Conservation (phyloP, 2,888 invertebrate species). For the Subacronicta megacephala region DNA sequence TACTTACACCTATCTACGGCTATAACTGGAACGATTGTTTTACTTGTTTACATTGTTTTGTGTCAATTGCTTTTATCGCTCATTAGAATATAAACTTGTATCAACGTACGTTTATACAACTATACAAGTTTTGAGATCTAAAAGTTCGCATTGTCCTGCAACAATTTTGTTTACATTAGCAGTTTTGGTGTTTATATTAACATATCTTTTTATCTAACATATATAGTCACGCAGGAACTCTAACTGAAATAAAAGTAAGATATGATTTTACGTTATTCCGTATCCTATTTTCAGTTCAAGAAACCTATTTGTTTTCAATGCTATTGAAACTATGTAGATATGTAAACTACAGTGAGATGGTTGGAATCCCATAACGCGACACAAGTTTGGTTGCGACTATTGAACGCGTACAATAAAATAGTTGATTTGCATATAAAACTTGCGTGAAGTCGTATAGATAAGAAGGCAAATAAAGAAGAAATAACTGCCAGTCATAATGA, state of each 20-base stretch:
- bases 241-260: conserved; percentile 2
- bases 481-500: conserved; percentile 5
- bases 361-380: conserved; percentile 19
- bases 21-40: conserved; percentile 11
- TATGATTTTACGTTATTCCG: conserved; percentile 18
- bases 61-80: conserved; percentile 30
- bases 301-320: conserved; percentile 35
- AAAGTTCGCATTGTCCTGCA: conserved; percentile 19
- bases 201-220: not conserved
- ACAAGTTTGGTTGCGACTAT: conserved; percentile 29
- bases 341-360: conserved; percentile 8
- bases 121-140: not conserved
- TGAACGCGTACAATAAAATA: conserved; percentile 37
- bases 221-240: not conserved
- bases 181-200: conserved; percentile 21
- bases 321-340: conserved; percentile 23
- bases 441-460: conserved; percentile 36
- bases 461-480: conserved; percentile 17
- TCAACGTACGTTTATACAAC: no score
- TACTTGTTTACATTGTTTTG: conserved; percentile 24
- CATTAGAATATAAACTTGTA: conserved; percentile 20
- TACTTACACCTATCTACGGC: not conserved
- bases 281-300: conserved; percentile 12
- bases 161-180: conserved; percentile 9
- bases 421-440: conserved; percentile 37